Conservation (phyloP, 2,888 invertebrate species). For the Nasonia oneida region DNA sequence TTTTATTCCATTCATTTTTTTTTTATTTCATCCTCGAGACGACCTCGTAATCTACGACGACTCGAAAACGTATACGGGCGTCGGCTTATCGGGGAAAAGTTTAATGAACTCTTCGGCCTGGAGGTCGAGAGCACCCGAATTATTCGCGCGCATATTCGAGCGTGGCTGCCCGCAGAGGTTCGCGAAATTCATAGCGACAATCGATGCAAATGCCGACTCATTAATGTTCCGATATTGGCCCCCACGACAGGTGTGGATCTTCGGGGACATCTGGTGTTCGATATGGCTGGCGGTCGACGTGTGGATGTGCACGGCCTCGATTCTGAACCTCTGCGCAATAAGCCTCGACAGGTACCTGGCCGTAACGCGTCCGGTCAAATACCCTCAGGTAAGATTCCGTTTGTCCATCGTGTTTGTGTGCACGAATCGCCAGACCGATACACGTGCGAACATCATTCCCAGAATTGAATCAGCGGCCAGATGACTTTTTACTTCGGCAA, state of each 20-base stretch:
- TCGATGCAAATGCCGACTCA: neutral
- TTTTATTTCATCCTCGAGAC: no score
- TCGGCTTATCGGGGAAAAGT: no score
- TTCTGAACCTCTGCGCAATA: conserved; percentile 97
- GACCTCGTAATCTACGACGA: no score
- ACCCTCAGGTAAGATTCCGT: conserved; percentile 84
- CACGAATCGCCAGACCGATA: neutral
- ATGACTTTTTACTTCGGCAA: neutral
- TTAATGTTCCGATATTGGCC: conserved; percentile 24
- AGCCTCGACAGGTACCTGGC: conserved; percentile 97
- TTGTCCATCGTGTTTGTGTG: neutral
- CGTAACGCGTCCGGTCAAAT: conserved; percentile 96
- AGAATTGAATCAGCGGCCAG: neutral
- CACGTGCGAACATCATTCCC: neutral
- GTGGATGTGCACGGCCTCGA: conserved; percentile 99
- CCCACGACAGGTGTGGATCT: conserved; percentile 92
- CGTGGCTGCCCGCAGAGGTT: no score
- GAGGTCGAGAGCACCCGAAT: no score
- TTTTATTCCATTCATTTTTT: neutral
- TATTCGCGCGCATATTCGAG: no score
- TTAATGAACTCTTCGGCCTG: no score
- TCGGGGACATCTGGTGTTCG: conserved; percentile 97
- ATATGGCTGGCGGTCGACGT: conserved; percentile 98
- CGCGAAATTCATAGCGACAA: neutral
- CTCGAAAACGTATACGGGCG: no score